These are phyloP conservation scores for Panulirus ornatus DNA, from an alignment of 1,140 invertebrate species.

Conservation along the genomic window DNA sequence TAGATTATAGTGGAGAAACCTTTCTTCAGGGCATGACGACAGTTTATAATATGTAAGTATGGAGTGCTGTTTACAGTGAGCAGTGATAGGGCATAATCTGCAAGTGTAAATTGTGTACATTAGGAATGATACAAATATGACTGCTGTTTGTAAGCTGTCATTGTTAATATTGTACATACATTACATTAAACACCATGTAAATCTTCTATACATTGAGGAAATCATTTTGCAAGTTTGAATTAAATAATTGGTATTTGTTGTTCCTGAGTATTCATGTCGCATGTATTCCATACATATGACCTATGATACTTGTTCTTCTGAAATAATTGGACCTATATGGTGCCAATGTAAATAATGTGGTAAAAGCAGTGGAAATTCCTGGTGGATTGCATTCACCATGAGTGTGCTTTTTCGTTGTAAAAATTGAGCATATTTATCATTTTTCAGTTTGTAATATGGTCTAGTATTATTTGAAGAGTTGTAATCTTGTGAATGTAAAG, in stretches of 20 bases:
- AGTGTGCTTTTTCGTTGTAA: conserved; percentile 22
- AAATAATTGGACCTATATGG: conserved; percentile 1
- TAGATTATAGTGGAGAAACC: neutral
- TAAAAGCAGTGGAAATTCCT: conserved; percentile 9
- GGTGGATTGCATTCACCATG: conserved; percentile 28
- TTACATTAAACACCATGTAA: conserved; percentile 66
- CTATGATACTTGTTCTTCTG: conserved; percentile 27
- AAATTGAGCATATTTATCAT: conserved; percentile 1
- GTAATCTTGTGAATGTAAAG: neutral
- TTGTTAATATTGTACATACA: conserved; percentile 63
- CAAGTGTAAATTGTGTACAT: conserved; percentile 68
- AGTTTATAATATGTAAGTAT: conserved; percentile 36
- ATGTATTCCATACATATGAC: conserved; percentile 40
- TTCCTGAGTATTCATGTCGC: conserved; percentile 59
- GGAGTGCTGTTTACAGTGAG: conserved; percentile 17
- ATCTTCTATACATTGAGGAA: conserved; percentile 54
- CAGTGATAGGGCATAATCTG: conserved; percentile 57
- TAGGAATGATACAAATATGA: conserved; percentile 55
- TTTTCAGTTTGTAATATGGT: neutral
- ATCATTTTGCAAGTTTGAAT: conserved; percentile 25
- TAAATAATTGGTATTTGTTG: conserved; percentile 48
- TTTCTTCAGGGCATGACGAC: conserved; percentile 1
- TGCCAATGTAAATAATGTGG: conserved; percentile 33
- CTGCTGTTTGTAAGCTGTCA: conserved; percentile 58
- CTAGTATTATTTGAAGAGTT: neutral